phyloP scores from a whole-genome alignment of 2,113 vertebrate genomes.

The Bufo bufo region DNA sequence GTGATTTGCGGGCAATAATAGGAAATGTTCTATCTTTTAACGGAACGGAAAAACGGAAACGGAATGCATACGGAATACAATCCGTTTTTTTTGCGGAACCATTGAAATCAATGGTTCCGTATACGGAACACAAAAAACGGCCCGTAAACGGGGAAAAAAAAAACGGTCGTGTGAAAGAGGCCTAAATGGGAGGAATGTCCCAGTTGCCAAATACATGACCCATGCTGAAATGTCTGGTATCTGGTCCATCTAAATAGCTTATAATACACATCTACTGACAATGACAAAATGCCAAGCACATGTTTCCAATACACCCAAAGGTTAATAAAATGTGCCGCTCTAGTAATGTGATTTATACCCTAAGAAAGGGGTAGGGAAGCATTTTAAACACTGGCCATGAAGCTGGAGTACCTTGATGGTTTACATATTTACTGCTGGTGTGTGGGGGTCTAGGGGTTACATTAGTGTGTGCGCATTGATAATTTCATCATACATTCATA shows the following conservation, averaged over 20 bases:
- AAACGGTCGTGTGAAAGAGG: too few relatives aligned
- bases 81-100: too few relatives aligned
- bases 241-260: not conserved
- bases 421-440: constrained; percentile 36
- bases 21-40: too few relatives aligned
- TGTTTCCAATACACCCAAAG: not conserved
- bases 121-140: too few relatives aligned
- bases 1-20: too few relatives aligned
- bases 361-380: not conserved
- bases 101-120: too few relatives aligned
- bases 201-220: not conserved
- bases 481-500: constrained; percentile 25
- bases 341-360: not conserved
- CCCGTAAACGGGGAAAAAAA: too few relatives aligned
- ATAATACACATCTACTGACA: constrained; percentile 1
- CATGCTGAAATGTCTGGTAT: not conserved
- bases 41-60: too few relatives aligned
- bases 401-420: constrained; percentile 26
- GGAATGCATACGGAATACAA: too few relatives aligned
- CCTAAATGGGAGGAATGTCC: not conserved
- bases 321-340: constrained; percentile 8
- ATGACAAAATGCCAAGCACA: constrained; percentile 9
- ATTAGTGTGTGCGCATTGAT: not conserved
- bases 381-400: not conserved
- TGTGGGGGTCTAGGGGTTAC: not conserved